phyloP scores from a whole-genome alignment of 2,888 invertebrate genomes.

The Ctenicera cuprea region DNA sequence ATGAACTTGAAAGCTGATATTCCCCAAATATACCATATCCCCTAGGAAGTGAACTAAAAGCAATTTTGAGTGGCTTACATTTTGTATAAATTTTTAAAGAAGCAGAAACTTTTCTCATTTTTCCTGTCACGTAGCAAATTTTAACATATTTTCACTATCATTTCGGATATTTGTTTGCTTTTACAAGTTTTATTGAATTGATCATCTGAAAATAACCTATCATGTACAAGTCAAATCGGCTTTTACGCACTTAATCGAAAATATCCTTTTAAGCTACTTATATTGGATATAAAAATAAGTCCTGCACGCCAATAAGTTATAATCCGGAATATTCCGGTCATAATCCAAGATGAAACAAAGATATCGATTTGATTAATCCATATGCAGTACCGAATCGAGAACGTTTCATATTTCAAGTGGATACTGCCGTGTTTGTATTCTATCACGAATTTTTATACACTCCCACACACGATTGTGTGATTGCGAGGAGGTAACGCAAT shows the following conservation, averaged over 20 bases:
- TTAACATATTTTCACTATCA: neutral
- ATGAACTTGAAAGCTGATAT: conserved; percentile 14
- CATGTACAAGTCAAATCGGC: too few relatives aligned
- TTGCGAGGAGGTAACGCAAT: neutral
- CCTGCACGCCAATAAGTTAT: too few relatives aligned
- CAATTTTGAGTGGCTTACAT: conserved; percentile 17
- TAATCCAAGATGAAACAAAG: too few relatives aligned
- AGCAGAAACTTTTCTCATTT: conserved; percentile 5
- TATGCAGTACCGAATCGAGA: too few relatives aligned
- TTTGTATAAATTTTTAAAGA: conserved; percentile 11
- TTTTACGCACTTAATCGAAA: too few relatives aligned
- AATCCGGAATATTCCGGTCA: neutral
- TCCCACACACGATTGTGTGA: neutral
- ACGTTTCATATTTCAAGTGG: neutral
- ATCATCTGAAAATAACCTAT: too few relatives aligned
- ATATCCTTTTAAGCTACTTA: neutral
- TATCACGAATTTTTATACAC: neutral
- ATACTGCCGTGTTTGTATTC: neutral
- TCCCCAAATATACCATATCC: conserved; percentile 1
- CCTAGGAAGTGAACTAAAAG: conserved; percentile 14
- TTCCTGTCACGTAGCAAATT: neutral
- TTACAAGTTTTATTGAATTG: neutral
- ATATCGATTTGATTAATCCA: neutral
- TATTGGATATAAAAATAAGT: too few relatives aligned
- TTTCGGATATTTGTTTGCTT: neutral